phyloP scores from a whole-genome alignment of 2,888 invertebrate genomes.

The Drosophila buzzatii region DNA sequence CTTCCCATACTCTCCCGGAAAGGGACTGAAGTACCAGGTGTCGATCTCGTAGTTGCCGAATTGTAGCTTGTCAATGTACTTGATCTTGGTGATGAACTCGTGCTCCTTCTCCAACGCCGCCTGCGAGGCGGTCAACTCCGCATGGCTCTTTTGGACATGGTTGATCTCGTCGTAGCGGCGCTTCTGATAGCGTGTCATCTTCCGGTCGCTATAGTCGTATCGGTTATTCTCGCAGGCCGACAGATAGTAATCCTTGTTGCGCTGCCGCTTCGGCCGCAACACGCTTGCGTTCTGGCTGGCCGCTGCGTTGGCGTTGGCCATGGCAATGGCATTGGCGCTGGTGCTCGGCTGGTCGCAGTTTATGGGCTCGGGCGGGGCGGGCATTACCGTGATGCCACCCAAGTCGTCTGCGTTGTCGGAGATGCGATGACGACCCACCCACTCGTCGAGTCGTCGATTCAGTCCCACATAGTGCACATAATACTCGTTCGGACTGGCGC shows the following conservation, averaged over 20 bases:
- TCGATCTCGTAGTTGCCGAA: slow-evolving; percentile 98
- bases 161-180: slow-evolving; percentile 99
- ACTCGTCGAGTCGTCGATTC: slow-evolving; percentile 97
- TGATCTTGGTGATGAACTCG: slow-evolving; percentile 92
- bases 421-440: slow-evolving; percentile 94
- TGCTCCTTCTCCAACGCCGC: slow-evolving; percentile 98
- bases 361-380: slow-evolving; percentile 28
- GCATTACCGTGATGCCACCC: slow-evolving; percentile 63
- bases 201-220: slow-evolving; percentile 91
- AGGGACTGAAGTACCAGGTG: slow-evolving; percentile 99
- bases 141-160: slow-evolving; percentile 97
- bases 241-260: slow-evolving; percentile 81
- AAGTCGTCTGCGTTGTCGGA: slow-evolving; percentile 91
- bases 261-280: slow-evolving; percentile 81
- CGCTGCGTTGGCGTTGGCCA: not conserved
- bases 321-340: slow-evolving; percentile 10
- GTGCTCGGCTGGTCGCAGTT: slow-evolving; percentile 49
- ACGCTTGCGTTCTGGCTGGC: slow-evolving; percentile 59
- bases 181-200: slow-evolving; percentile 98
- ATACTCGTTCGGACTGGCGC: slow-evolving; percentile 88
- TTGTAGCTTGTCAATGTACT: slow-evolving; percentile 88
- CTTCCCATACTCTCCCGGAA: slow-evolving; percentile 98
- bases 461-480: slow-evolving; percentile 99
- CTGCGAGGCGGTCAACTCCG: slow-evolving; percentile 98
- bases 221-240: slow-evolving; percentile 64